Evolutionary conservation across 2,113 vertebrate genomes (phyloP), one percentile per base, ranked within the genome.

Genomic region (Carassius carassius): DNA sequence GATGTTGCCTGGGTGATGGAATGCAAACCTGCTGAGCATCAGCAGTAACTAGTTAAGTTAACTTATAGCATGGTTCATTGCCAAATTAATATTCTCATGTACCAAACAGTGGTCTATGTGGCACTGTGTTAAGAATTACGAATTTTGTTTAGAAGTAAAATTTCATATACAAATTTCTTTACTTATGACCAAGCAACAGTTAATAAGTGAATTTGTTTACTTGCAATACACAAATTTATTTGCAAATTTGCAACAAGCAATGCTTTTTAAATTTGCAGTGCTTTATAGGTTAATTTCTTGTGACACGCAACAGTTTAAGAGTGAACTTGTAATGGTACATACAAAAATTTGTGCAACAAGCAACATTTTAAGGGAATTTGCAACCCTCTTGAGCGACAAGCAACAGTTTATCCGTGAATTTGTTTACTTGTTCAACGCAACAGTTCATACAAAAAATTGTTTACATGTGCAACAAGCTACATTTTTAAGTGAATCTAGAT

Each of bases 1-100:
- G 4, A 29, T 3, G 41, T 75, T 69, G 23, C 80, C 81, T 37
- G 19, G 72, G 37, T 10, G 17, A 87, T 83, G 86, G 81, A 81
- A 89, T 83, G 79, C 47, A 9, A 82, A 37, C 16, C 54, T 6
- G 41, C 2, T n/a, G 12, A 47, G 23, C 41, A 80, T 62, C 51
- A n/a, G 25, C 12, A 17, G 51, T 17, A 75, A 19, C n/a, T 17
- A 2, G 41, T 47, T 11, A 75, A 25, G n/a, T 10, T 9, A 13
- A 35, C 4, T 54, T 23, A 74, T 47, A 9, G 12, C 41, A 47
- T 54, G 16, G 74, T 32, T 76, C 25, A 16, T 54, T 32, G 8
- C 23, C 49, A 32, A 17, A 51, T 76, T 54, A 0, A 41, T 56
- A 21, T 56, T 14, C 10, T 9, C 8, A 62, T 60, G 56, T 32